Conservation (phyloP, 64 coral and sea anemone genomes). For the Montipora cactus region DNA sequence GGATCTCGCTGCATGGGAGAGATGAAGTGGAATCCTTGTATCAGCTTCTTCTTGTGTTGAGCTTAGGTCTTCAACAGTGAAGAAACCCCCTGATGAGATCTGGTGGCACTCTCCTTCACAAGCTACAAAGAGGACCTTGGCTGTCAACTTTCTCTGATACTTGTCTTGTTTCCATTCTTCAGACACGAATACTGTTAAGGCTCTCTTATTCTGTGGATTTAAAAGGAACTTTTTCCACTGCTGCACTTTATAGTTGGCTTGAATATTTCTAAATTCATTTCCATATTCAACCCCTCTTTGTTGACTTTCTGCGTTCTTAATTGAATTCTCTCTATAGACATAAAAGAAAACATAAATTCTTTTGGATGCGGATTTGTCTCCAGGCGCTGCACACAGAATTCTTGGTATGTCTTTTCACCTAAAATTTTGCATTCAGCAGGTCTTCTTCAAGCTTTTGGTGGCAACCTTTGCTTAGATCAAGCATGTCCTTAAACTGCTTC, state of each 20-base stretch:
- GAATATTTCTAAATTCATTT: conserved; percentile 56
- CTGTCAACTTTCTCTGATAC: conserved; percentile 13
- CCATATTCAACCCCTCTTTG: conserved; percentile 23
- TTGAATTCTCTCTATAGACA: background rate
- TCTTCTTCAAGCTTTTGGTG: background rate
- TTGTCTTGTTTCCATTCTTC: conserved; percentile 60
- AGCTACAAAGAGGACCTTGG: conserved; percentile 13
- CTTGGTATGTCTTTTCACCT: too few species aligned
- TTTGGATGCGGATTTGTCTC: background rate
- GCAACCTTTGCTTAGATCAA: conserved; percentile 31
- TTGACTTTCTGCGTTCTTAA: conserved; percentile 67
- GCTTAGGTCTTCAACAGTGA: background rate
- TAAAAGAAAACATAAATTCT: conserved; percentile 56
- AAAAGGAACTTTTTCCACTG: conserved; percentile 51
- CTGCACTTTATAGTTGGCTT: conserved; percentile 50
- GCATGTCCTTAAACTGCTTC: conserved; percentile 53
- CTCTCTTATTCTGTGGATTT: conserved; percentile 26
- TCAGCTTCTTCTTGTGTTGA: conserved; percentile 60
- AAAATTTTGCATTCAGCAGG: background rate
- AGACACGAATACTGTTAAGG: conserved; percentile 38
- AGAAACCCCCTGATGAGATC: conserved; percentile 12
- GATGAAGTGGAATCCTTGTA: conserved; percentile 43
- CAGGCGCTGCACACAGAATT: too few species aligned
- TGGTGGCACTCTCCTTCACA: conserved; percentile 28
- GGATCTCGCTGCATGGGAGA: conserved; percentile 15